A percentile compares a stretch with the other conserved stretches of the same genome.
Conservation (phyloP, 2,113 vertebrate species). For the Psammodynastes pulverulentus region DNA sequence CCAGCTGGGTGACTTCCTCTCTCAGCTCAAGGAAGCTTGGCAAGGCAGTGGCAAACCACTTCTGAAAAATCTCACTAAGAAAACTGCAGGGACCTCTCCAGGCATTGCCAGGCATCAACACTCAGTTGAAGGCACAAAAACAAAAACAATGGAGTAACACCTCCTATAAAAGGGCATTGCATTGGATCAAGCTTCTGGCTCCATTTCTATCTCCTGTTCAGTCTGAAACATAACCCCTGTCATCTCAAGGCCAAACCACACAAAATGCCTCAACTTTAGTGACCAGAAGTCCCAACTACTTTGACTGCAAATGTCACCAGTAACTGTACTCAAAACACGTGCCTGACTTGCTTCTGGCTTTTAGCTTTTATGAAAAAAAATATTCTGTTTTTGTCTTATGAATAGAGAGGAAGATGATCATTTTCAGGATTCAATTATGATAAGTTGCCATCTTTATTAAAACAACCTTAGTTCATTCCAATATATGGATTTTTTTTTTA, state of each 20-base stretch:
- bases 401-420: not conserved
- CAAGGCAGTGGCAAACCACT: not conserved
- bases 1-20: not conserved
- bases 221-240: not conserved
- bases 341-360: not conserved
- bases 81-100: not conserved
- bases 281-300: not conserved
- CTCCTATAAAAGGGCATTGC: not conserved
- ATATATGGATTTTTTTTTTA: not conserved
- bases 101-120: not conserved
- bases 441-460: not conserved
- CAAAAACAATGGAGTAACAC: not conserved
- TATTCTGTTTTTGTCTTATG: not conserved
- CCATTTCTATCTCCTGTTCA: not conserved
- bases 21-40: not conserved
- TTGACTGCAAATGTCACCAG: not conserved
- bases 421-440: not conserved
- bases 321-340: not conserved
- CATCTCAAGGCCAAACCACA: not conserved
- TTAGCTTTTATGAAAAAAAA: not conserved
- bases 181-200: not conserved
- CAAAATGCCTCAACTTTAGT: not conserved
- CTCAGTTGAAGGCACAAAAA: not conserved
- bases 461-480: not conserved
- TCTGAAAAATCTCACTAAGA: not conserved